These are phyloP conservation scores for Pammene fasciana DNA, from an alignment of 2,888 invertebrate genomes.

Conservation along the genomic window DNA sequence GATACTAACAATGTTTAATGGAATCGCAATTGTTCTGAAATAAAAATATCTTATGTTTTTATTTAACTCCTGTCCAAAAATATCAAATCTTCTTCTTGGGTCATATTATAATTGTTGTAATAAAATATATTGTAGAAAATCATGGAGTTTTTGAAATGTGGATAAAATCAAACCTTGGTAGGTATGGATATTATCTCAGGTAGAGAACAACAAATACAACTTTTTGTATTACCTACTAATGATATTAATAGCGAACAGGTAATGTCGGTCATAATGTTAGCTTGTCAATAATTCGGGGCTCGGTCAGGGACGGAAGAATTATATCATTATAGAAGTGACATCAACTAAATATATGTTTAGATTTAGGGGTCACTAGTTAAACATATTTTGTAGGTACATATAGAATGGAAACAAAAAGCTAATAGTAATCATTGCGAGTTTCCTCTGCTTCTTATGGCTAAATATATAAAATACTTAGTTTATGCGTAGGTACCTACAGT, in stretches of 20 bases:
- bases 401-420: too few species aligned
- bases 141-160: background rate
- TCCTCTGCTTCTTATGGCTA: too few species aligned
- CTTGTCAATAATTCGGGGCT: constrained; percentile 25
- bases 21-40: too few species aligned
- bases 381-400: too few species aligned
- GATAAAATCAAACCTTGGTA: background rate
- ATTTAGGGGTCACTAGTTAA: background rate
- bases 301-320: constrained; percentile 6
- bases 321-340: constrained; percentile 17
- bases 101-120: too few species aligned
- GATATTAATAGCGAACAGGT: constrained; percentile 35
- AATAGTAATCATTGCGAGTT: too few species aligned
- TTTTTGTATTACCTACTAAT: constrained; percentile 26
- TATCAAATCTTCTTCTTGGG: too few species aligned
- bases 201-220: constrained; percentile 22
- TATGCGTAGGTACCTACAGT: too few species aligned
- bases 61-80: too few species aligned
- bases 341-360: background rate
- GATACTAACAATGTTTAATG: too few species aligned
- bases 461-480: too few species aligned
- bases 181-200: constrained; percentile 1
- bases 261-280: constrained; percentile 11
- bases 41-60: too few species aligned
- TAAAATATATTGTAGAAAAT: background rate